Base-by-base conservation (phyloP, 2,113 vertebrate species). In the Dicaeum eximium region DNA sequence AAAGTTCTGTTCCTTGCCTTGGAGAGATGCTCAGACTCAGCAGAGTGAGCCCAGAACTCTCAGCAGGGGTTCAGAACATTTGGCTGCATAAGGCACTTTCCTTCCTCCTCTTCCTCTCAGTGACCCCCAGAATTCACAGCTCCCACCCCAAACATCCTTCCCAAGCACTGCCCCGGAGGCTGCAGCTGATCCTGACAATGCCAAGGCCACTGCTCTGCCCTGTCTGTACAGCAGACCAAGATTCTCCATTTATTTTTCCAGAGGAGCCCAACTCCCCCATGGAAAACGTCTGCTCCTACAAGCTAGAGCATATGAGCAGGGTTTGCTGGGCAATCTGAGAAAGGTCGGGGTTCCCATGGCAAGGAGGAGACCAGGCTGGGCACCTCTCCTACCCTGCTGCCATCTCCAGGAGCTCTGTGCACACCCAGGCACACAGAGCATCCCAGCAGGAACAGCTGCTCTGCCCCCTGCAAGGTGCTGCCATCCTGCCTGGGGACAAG, bases 391-490 rank as follows among this genome's bases (percentile, higher is more conserved):
- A 3, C 28, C n/a, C 72, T 69, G 48, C 62, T 83, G 5, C 62
- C 51, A 13, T 21, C 75, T 89, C 22, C 87, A 77, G 84, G 58
- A 5, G 8, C 37, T 69, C 83, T 48, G 11, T 0, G 14, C 20
- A 30, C 51, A 37, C 2, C 7, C 7, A 28, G 53, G 67, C 20
- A 69, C 9, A 10, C 11, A 35, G 70, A 57, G 51, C 33, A 19
- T 2, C 4, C 0, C 87, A 38, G 37, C 6, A 8, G 74, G 17
- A 62, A 2, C 4, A 23, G 1, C 1, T 7, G 48, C 73, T 69
- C 47, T 80, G 66, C 17, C 31, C 0, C 42, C 74, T 40, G 87
- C 60, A 18, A 2, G 6, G n/a, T 3, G 6, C 73, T 22, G 33
- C 2, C 33, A 31, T n/a, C 80, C 47, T 40, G 80, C 25, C 48